phyloP scores from a whole-genome alignment of 2,888 invertebrate genomes.

The Apantesis nais region DNA sequence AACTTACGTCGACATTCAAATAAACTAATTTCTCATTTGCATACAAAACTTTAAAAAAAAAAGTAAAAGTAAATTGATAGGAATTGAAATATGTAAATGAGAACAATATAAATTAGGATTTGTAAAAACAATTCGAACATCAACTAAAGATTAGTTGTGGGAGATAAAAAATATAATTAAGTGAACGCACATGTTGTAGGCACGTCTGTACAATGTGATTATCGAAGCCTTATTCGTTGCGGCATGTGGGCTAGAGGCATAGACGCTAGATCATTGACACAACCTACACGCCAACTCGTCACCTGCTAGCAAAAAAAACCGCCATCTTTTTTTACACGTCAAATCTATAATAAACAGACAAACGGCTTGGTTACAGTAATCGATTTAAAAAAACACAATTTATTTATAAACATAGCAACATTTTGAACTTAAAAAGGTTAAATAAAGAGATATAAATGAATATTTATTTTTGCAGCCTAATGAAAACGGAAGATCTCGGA shows the following conservation, averaged over 20 bases:
- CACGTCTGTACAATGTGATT: conserved; percentile 75
- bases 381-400: conserved; percentile 3
- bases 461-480: conserved; percentile 69
- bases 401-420: conserved; percentile 49
- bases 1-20: not conserved
- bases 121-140: conserved; percentile 21
- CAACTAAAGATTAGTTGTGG: conserved; percentile 40
- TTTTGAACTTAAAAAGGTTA: conserved; percentile 51
- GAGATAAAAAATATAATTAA: conserved; percentile 58
- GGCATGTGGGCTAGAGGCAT: conserved; percentile 84
- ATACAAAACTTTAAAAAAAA: not conserved
- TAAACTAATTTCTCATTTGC: not conserved
- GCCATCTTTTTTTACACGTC: conserved; percentile 60
- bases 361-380: conserved; percentile 30
- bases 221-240: conserved; percentile 81
- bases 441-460: conserved; percentile 25
- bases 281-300: conserved; percentile 81
- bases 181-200: conserved; percentile 45
- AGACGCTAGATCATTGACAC: conserved; percentile 84
- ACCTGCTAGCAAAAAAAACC: conserved; percentile 79
- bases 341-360: conserved; percentile 72
- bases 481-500: conserved; percentile 80
- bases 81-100: not conserved
- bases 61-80: not conserved
- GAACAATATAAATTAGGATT: not conserved